A percentile compares a stretch with the other conserved stretches of the same genome.
These are phyloP conservation scores for Cyclura pinguis DNA, from an alignment of 2,797 vertebrate species.

Conservation along the genomic window DNA sequence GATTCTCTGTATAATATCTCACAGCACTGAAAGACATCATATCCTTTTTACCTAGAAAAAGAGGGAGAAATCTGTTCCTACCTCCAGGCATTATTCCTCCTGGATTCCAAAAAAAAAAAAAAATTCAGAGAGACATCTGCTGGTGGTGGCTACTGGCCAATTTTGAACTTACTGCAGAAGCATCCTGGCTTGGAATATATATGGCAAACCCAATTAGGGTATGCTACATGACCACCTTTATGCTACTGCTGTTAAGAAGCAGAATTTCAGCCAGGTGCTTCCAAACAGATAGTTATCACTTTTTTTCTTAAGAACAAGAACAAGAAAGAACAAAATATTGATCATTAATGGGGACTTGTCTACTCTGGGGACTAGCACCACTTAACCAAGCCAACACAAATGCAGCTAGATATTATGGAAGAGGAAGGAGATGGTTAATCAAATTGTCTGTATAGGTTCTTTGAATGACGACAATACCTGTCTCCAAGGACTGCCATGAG, in stretches of 20 bases:
- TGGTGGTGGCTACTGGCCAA: constrained; percentile 59
- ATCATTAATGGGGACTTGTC: background rate
- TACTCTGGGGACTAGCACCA: background rate
- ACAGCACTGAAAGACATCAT: background rate
- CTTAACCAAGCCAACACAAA: background rate
- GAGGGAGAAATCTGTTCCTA: constrained; percentile 17
- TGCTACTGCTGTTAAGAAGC: background rate
- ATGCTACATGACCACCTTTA: constrained; percentile 24
- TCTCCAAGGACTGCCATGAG: constrained; percentile 35
- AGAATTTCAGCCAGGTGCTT: constrained; percentile 38
- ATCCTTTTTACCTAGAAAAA: background rate
- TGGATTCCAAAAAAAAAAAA: background rate
- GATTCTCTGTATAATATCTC: background rate
- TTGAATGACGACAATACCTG: background rate
- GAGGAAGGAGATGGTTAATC: background rate
- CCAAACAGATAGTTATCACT: background rate
- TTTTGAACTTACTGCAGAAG: constrained; percentile 39
- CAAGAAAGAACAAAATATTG: background rate
- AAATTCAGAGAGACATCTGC: constrained; percentile 61
- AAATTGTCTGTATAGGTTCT: constrained; percentile 24
- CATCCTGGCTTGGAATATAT: constrained; percentile 10
- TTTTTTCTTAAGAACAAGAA: too few species aligned
- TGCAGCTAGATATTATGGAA: background rate
- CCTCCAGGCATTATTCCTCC: constrained; percentile 30
- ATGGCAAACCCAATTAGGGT: constrained; percentile 33